phyloP scores from a whole-genome alignment of 2,797 vertebrate genomes.

The Apogon talboti region DNA sequence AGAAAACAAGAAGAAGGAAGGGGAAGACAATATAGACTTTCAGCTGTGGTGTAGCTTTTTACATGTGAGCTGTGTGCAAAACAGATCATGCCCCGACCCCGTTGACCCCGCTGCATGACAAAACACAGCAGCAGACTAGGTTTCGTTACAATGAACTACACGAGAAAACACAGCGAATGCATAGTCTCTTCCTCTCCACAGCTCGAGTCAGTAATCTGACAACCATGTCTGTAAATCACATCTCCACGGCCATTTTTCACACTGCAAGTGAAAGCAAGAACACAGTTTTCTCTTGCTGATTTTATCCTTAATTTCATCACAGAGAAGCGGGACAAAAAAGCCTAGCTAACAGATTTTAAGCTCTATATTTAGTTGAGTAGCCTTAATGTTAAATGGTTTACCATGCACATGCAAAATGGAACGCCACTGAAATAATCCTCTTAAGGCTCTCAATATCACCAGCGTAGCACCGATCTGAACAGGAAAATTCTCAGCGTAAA shows the following conservation, averaged over 20 bases:
- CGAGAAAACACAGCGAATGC: conserved; percentile 34
- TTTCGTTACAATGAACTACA: conserved; percentile 24
- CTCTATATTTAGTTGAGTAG: conserved; percentile 66
- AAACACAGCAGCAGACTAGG: conserved; percentile 41
- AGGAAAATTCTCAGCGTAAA: conserved; percentile 35
- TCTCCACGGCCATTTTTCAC: conserved; percentile 73
- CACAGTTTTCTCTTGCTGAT: conserved; percentile 52
- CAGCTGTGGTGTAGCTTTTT: conserved; percentile 20
- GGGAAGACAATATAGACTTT: conserved; percentile 21
- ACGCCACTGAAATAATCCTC: conserved; percentile 76
- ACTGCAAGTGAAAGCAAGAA: conserved; percentile 41
- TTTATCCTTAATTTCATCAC: conserved; percentile 75
- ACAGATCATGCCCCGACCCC: conserved; percentile 43
- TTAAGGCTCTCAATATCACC: conserved; percentile 69
- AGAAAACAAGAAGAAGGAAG: conserved; percentile 18
- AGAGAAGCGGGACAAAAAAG: conserved; percentile 54
- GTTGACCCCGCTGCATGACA: conserved; percentile 41
- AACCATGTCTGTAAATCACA: conserved; percentile 78
- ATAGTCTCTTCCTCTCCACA: conserved; percentile 52
- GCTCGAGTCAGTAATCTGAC: conserved; percentile 73
- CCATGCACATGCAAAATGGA: conserved; percentile 61
- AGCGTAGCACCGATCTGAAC: conserved; percentile 60
- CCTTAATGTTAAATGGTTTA: conserved; percentile 71
- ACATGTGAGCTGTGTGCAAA: conserved; percentile 42
- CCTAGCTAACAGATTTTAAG: conserved; percentile 55